Conservation (phyloP, 1,140 invertebrate genomes). For the Ceratosolen fusciceps region DNA sequence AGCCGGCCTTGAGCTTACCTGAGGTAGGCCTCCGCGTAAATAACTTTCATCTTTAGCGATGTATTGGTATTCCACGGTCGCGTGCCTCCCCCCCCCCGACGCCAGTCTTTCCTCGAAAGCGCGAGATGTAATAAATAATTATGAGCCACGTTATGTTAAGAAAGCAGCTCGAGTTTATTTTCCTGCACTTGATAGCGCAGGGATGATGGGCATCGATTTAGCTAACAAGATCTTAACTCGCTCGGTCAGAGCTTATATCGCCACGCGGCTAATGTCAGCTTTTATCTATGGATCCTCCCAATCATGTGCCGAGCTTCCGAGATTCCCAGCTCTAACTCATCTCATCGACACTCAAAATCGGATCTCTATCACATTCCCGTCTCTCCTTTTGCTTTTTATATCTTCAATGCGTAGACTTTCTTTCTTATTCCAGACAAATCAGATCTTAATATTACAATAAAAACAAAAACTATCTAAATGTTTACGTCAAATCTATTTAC, state of each 20-base stretch:
- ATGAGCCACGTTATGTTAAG: neutral
- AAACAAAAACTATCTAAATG: too few species aligned
- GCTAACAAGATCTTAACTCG: neutral
- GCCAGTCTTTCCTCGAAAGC: neutral
- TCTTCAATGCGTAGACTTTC: too few species aligned
- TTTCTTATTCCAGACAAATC: too few species aligned
- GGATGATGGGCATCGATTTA: neutral
- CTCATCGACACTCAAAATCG: too few species aligned
- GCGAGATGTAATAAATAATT: slow-evolving; percentile 17
- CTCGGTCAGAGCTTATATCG: neutral
- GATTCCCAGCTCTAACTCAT: neutral
- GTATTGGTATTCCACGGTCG: neutral
- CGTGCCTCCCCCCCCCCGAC: neutral
- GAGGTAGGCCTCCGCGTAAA: too few species aligned
- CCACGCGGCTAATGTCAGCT: neutral
- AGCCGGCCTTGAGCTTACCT: too few species aligned
- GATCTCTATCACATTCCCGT: too few species aligned
- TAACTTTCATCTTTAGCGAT: too few species aligned
- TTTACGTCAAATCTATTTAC: too few species aligned
- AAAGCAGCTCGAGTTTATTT: neutral
- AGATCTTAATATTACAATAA: too few species aligned
- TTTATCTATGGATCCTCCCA: neutral
- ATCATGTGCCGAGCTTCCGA: neutral
- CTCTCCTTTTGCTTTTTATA: too few species aligned
- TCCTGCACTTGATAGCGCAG: neutral